Evolutionary conservation across 2,797 vertebrate species (phyloP), one percentile per base, ranked within the genome.

Genomic region (Centropyge bicolor): DNA sequence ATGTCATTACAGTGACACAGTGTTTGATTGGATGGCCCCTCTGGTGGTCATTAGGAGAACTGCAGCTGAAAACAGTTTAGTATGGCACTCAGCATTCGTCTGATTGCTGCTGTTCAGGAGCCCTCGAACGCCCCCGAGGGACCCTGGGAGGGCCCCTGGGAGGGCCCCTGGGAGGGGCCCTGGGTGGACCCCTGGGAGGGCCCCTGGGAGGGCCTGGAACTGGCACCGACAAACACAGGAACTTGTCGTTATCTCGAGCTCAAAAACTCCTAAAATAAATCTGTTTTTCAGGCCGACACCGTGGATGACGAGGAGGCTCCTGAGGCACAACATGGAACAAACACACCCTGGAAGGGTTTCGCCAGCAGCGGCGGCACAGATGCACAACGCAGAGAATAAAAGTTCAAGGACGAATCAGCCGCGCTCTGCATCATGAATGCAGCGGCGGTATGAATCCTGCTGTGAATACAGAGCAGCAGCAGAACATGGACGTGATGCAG

Each of bases 341-440:
- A 74, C 51, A 49, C 71, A 55, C 7, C 65, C 24, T 41, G 0
- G 10, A 61, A 20, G 45, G 71, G 51, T 22, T 31, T 52, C 1
- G 60, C 84, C 24, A 11, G 52, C 8, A 8, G 81, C 76, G 0
- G 54, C 66, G 0, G 54, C 66, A 41, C 63, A 51, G n/a, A 83
- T 36, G 62, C 60, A 63, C 36, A 8, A 9, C 0, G 66, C 51
- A 64, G 38, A 59, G 64, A 74, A 76, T 41, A 55, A 79, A 84
- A 64, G 86, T 89, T 86, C 80, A 92, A 90, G 90, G 82, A 80
- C 83, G 17, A 80, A 83, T 72, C 61, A 64, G 41, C 27, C 71
- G 45, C 0, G 65, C 54, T 78, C 41, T 78, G 83, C 80, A 88
- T 84, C 68, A 60, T 40, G 62, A 75, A 74, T 3, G 24, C 76